Conservation (phyloP, 2,888 invertebrate species). For the Acleris holmiana region DNA sequence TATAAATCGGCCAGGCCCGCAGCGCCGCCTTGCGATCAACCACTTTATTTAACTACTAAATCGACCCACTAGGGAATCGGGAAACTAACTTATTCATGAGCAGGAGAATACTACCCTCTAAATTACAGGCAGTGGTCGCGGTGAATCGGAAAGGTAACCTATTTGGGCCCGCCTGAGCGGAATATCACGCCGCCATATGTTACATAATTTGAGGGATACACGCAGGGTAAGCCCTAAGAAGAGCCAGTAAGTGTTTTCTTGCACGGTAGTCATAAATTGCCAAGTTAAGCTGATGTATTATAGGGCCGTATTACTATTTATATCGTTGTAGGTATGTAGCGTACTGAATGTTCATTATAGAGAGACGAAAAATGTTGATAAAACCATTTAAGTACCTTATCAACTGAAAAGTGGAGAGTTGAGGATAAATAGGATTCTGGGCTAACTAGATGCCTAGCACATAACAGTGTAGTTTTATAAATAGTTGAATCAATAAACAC, state of each 20-base stretch:
- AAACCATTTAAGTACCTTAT: too few relatives aligned
- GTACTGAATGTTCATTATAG: neutral
- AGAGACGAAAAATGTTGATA: too few relatives aligned
- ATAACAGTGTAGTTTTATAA: too few relatives aligned
- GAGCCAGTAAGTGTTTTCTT: slow-evolving; percentile 20
- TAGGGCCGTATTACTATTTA: neutral
- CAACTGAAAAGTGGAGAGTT: too few relatives aligned
- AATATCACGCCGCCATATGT: slow-evolving; percentile 68
- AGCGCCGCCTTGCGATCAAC: slow-evolving; percentile 28
- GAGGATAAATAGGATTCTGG: too few relatives aligned
- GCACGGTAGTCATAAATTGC: slow-evolving; percentile 6
- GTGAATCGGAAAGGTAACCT: slow-evolving; percentile 76
- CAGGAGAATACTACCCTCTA: slow-evolving; percentile 70
- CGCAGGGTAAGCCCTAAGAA: slow-evolving; percentile 42
- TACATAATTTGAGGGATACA: slow-evolving; percentile 62
- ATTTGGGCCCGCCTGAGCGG: slow-evolving; percentile 64
- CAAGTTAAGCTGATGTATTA: neutral
- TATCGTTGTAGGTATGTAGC: neutral
- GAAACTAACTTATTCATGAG: slow-evolving; percentile 79
- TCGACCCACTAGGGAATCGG: slow-evolving; percentile 59
- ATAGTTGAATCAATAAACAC: neutral
- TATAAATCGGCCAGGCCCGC: slow-evolving; percentile 19
- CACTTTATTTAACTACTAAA: slow-evolving; percentile 74
- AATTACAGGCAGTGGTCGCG: slow-evolving; percentile 76
- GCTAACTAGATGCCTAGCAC: too few relatives aligned